Evolutionary conservation across 2,113 vertebrate genomes (phyloP).

Genomic region (Rhinogobius similis): DNA sequence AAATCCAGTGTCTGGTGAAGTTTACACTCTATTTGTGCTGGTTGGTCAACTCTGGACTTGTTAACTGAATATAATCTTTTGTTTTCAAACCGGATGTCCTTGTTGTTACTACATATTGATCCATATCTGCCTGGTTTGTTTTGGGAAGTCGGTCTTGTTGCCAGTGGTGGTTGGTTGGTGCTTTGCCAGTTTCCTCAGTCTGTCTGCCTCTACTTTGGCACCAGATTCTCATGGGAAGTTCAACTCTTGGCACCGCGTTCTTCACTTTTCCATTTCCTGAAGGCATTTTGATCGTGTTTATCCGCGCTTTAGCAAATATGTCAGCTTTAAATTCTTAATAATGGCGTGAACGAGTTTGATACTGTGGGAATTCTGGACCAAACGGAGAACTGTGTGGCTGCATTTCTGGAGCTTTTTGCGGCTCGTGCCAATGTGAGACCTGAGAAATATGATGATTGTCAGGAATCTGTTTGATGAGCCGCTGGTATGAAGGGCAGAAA

Average conservation of each 20-base stretch:
- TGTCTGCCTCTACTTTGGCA: constrained; percentile 42
- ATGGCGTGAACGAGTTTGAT: background rate
- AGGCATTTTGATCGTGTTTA: too few species aligned
- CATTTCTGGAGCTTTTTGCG: background rate
- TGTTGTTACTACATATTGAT: background rate
- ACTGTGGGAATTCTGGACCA: constrained; percentile 56
- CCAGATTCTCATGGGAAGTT: constrained; percentile 63
- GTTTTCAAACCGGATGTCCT: background rate
- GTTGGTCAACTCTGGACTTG: background rate
- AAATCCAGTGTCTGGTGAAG: background rate
- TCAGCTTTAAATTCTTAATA: too few species aligned
- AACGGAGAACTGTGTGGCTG: background rate
- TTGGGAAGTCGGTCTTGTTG: constrained; percentile 24
- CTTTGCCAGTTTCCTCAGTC: constrained; percentile 38
- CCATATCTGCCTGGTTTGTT: constrained; percentile 20
- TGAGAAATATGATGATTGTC: constrained; percentile 1
- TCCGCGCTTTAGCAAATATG: too few species aligned
- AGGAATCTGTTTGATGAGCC: background rate
- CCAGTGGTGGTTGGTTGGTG: constrained; percentile 46
- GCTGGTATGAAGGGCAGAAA: background rate
- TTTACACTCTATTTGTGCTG: background rate
- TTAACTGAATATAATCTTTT: background rate
- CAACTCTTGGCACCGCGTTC: constrained; percentile 36
- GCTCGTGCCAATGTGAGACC: constrained; percentile 6
- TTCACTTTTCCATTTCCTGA: background rate